Evolutionary conservation across 1,140 invertebrate species (phyloP).

Genomic region (Camponotus vicinus): DNA sequence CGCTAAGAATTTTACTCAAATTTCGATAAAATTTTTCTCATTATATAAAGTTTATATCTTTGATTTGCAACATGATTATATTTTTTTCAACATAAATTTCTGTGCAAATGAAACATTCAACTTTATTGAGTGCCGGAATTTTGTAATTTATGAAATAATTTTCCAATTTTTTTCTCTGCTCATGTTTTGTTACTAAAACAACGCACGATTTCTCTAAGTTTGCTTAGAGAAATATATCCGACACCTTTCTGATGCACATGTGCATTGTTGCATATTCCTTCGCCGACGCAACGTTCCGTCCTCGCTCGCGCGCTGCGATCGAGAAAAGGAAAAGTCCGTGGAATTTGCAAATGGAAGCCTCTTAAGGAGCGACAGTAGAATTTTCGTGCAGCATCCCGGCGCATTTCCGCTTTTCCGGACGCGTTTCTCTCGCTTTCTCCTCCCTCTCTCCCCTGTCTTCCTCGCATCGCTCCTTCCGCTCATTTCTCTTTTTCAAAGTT

Average conservation of each 20-base stretch:
- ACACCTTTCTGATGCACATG: background rate
- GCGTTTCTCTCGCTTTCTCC: background rate
- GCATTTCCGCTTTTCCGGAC: slow-evolving; percentile 44
- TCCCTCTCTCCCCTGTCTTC: background rate
- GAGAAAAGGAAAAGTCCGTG: slow-evolving; percentile 29
- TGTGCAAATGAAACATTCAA: background rate
- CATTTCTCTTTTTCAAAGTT: slow-evolving; percentile 54
- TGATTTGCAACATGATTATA: background rate
- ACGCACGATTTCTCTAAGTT: background rate
- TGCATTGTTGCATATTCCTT: background rate
- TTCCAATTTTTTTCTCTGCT: too few species aligned
- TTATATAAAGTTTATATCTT: background rate
- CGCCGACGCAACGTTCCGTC: background rate
- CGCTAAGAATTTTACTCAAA: background rate
- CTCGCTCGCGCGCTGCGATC: background rate
- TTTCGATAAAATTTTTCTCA: background rate
- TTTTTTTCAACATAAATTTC: background rate
- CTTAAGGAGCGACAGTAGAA: slow-evolving; percentile 56
- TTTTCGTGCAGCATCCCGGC: slow-evolving; percentile 47
- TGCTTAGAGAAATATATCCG: slow-evolving; percentile 18
- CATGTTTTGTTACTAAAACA: background rate
- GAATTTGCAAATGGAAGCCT: slow-evolving; percentile 61
- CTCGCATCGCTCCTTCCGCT: slow-evolving; percentile 30
- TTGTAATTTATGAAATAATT: background rate
- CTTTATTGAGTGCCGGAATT: background rate